A percentile compares a stretch with the other conserved stretches of the same genome.
Conservation (phyloP, 2,113 vertebrate genomes). For the Rhinolophus ferrumequinum region DNA sequence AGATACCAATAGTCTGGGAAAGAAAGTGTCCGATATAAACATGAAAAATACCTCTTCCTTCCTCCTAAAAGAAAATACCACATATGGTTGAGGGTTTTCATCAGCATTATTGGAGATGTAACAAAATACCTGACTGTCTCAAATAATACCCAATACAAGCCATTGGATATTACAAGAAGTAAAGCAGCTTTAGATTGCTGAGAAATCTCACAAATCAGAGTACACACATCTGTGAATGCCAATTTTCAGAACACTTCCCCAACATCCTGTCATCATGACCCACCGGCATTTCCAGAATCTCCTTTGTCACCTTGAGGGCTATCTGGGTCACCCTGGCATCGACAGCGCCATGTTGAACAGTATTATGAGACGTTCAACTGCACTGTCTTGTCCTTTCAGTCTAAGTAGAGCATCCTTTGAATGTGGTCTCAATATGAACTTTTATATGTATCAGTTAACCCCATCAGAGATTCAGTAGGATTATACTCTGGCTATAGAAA, state of each 20-base stretch:
- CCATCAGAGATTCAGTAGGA: neutral
- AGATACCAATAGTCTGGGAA: neutral
- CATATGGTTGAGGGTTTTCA: neutral
- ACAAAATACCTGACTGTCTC: neutral
- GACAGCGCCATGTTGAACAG: neutral
- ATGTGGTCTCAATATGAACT: neutral
- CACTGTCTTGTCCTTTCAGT: conserved; percentile 18
- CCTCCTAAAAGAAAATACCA: neutral
- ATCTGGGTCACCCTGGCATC: neutral
- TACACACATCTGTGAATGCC: neutral
- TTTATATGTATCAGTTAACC: conserved; percentile 2
- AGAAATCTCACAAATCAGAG: conserved; percentile 26
- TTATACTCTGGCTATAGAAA: neutral
- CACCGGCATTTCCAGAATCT: neutral
- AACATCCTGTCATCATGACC: neutral
- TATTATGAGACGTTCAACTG: neutral
- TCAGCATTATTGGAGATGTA: neutral
- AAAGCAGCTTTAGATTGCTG: conserved; percentile 35
- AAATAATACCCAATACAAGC: neutral
- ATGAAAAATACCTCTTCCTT: neutral
- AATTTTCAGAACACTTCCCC: neutral
- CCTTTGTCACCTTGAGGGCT: neutral
- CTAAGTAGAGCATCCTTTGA: neutral
- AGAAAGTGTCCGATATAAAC: neutral
- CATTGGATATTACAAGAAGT: neutral